Evolutionary conservation across 2,888 invertebrate species (phyloP).

Genomic region (Troglohyphantes excavatus): DNA sequence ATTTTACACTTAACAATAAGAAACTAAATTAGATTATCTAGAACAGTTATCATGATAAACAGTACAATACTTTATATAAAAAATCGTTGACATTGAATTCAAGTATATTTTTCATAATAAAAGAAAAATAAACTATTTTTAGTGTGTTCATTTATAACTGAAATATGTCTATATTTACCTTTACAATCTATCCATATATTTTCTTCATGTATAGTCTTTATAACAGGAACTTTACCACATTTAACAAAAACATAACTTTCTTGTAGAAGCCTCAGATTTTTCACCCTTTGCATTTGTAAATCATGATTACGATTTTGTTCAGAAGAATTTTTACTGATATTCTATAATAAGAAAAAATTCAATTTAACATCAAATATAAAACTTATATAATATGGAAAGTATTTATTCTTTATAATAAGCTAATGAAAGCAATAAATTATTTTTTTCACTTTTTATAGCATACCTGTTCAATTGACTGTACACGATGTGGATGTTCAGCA

Average conservation of each 20-base stretch:
- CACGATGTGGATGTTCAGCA: neutral
- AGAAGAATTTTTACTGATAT: neutral
- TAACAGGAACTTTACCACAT: conserved; percentile 45
- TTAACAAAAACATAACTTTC: conserved; percentile 63
- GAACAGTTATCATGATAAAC: too few relatives aligned
- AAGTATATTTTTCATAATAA: too few relatives aligned
- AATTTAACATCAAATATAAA: neutral
- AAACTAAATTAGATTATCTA: too few relatives aligned
- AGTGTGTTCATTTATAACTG: neutral
- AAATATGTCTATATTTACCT: conserved; percentile 28
- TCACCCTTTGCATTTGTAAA: neutral
- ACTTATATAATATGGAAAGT: neutral
- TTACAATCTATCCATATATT: conserved; percentile 38
- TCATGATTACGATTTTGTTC: neutral
- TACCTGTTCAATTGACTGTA: conserved; percentile 27
- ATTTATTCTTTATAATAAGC: too few relatives aligned
- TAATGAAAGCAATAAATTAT: neutral
- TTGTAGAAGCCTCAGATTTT: conserved; percentile 12
- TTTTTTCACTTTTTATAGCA: neutral
- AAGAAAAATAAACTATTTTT: neutral
- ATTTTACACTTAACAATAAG: too few relatives aligned
- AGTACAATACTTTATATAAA: too few relatives aligned
- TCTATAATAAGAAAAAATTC: conserved; percentile 26
- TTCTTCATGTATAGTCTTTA: conserved; percentile 47
- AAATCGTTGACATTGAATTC: too few relatives aligned